Conservation (phyloP, 1,140 invertebrate genomes). For the Zaprionus taronus region DNA sequence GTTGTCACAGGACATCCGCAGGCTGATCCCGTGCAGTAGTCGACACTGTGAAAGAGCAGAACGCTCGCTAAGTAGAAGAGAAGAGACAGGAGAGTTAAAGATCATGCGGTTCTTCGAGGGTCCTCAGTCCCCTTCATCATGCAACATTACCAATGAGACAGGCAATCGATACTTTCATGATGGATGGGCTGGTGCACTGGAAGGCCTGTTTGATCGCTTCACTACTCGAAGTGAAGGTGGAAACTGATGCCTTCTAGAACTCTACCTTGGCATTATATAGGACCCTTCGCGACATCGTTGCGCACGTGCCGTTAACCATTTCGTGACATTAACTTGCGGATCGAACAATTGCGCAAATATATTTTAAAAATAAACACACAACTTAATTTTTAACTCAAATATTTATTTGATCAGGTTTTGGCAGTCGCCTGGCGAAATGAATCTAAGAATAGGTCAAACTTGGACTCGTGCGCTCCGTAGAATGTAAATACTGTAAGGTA, state of each 20-base stretch:
- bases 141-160: conserved; percentile 28
- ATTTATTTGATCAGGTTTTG: conserved; percentile 7
- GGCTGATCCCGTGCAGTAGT: background rate
- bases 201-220: background rate
- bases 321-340: background rate
- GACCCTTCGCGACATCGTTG: too few relatives aligned
- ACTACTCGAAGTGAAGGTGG: conserved; percentile 6
- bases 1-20: background rate
- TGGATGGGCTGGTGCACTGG: background rate
- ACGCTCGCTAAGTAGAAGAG: conserved; percentile 14
- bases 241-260: conserved; percentile 3
- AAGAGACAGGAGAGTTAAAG: background rate
- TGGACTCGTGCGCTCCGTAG: background rate
- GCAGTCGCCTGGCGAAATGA: background rate
- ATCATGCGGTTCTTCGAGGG: background rate
- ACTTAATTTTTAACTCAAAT: background rate
- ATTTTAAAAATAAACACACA: conserved; percentile 1
- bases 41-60: conserved; percentile 11
- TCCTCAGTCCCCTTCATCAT: background rate
- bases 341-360: conserved; percentile 31
- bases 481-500: background rate
- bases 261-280: conserved; percentile 2
- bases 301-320: background rate
- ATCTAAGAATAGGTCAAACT: background rate
- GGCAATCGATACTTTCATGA: conserved; percentile 28